Base-by-base conservation (phyloP, 1,140 invertebrate genomes). In the Saccostrea cuccullata region DNA sequence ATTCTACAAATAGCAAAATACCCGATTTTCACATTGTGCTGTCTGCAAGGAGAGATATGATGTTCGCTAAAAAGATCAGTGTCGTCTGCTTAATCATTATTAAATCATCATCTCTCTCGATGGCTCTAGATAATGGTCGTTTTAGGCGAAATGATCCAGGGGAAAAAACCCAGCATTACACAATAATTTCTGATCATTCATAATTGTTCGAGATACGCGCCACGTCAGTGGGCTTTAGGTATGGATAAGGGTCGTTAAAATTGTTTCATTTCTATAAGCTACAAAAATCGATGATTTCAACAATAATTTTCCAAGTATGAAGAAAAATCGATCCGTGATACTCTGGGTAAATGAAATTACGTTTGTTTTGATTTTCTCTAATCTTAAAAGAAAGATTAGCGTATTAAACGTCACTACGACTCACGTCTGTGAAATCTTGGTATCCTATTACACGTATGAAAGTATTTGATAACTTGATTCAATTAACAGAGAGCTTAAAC, bases 221-320 rank as follows among this genome's bases (percentile, higher is more conserved):
- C 11, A 36, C n/a, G 58, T 64, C 26, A 77, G 13, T 77, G 26
- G 30, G 30, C 30, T 36, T 30, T 36, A 26, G 70, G 70, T 67
- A 67, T n/a, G 60, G 26, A 77, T 77, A 36, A 73, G 12, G 70
- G 23, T 77, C 70, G 70, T 36, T 26, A 77, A 36, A 77, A 77
- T 77, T 77, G 70, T 77, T 77, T 77, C 70, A 77, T 77, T 77
- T 77, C 70, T 30, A 26, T 77, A 77, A 77, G 26, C 70, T 77
- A 77, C 70, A 12, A 26, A 26, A 30, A 77, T 77, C 70, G 30
- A 77, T 77, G 15, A 77, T 77, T 73, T 77, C 6, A 77, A 77
- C 70, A 77, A 77, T 77, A 77, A 77, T 77, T 36, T 36, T 77
- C 70, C 26, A 26, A 15, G 70, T 77, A 77, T 15, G 70, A 77